These are phyloP conservation scores for Carcinoscorpius rotundicauda DNA, from an alignment of 1,140 invertebrate genomes.

Conservation along the genomic window DNA sequence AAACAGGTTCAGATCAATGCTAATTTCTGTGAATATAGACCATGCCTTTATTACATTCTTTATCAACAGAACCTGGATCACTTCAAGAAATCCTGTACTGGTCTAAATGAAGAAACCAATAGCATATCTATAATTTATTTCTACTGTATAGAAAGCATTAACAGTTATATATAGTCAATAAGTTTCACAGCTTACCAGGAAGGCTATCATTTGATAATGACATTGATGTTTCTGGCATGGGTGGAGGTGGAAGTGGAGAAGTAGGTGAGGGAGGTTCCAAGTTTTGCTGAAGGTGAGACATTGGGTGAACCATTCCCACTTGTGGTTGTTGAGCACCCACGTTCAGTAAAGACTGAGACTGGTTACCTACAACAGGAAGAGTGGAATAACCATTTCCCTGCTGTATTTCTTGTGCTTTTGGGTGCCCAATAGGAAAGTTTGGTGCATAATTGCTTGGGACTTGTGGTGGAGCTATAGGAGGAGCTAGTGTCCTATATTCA, in stretches of 20 bases:
- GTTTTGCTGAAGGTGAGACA: constrained; percentile 28
- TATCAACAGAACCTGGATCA: too few species aligned
- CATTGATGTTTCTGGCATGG: constrained; percentile 33
- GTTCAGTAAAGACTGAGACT: constrained; percentile 35
- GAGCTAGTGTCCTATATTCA: constrained; percentile 76
- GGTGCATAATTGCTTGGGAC: constrained; percentile 88
- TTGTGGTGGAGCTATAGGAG: constrained; percentile 79
- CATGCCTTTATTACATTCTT: too few species aligned
- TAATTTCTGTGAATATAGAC: too few species aligned
- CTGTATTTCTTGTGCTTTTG: constrained; percentile 32
- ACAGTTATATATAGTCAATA: too few species aligned
- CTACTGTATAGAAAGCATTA: too few species aligned
- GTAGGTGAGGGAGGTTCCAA: constrained; percentile 42
- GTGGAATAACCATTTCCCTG: constrained; percentile 57
- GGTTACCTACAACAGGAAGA: constrained; percentile 36
- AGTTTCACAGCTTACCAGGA: constrained; percentile 50
- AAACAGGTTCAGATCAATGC: too few species aligned
- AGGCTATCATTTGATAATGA: constrained; percentile 39
- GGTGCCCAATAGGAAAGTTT: constrained; percentile 76
- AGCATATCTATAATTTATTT: too few species aligned
- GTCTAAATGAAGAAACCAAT: too few species aligned
- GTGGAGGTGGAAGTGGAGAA: constrained; percentile 45
- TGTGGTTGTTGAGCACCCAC: constrained; percentile 10
- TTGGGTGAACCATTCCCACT: constrained; percentile 58
- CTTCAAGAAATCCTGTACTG: too few species aligned